A percentile compares a stretch with the other conserved stretches of the same genome.
Conservation (phyloP, 2,888 invertebrate species). For the Lasioglossum vierecki region DNA sequence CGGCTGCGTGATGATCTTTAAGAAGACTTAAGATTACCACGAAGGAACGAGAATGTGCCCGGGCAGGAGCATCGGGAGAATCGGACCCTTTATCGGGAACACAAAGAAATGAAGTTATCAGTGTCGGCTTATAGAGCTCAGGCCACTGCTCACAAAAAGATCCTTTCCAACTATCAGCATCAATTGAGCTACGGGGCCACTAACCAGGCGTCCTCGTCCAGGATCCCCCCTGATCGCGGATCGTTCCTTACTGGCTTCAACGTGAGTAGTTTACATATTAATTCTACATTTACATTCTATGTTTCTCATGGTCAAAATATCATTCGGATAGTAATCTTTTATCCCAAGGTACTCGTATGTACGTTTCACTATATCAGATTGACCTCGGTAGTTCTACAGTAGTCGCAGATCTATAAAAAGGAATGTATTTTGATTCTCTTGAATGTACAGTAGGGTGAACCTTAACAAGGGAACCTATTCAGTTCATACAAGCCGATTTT, state of each 20-base stretch:
- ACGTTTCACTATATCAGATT: not conserved
- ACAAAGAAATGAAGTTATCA: constrained; percentile 91
- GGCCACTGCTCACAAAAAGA: constrained; percentile 95
- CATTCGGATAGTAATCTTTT: not conserved
- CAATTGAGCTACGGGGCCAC: constrained; percentile 89
- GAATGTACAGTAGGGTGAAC: too few species aligned
- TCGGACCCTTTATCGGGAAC: constrained; percentile 76
- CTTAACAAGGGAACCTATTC: too few species aligned
- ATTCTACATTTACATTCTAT: not conserved
- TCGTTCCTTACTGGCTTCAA: constrained; percentile 85
- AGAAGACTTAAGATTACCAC: constrained; percentile 67
- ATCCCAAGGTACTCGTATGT: not conserved
- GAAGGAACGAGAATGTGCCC: constrained; percentile 72
- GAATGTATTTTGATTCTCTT: too few species aligned
- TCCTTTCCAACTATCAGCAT: constrained; percentile 91
- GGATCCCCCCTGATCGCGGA: constrained; percentile 85
- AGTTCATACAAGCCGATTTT: too few species aligned
- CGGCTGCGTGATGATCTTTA: constrained; percentile 55
- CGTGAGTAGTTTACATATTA: constrained; percentile 82
- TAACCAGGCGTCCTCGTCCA: constrained; percentile 80
- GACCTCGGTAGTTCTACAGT: too few species aligned
- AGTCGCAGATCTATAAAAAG: too few species aligned
- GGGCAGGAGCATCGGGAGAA: constrained; percentile 69
- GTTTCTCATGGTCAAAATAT: not conserved
- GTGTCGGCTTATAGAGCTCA: constrained; percentile 95